phyloP scores from a whole-genome alignment of 2,888 invertebrate species.

The Drosophila pseudotakahashii region DNA sequence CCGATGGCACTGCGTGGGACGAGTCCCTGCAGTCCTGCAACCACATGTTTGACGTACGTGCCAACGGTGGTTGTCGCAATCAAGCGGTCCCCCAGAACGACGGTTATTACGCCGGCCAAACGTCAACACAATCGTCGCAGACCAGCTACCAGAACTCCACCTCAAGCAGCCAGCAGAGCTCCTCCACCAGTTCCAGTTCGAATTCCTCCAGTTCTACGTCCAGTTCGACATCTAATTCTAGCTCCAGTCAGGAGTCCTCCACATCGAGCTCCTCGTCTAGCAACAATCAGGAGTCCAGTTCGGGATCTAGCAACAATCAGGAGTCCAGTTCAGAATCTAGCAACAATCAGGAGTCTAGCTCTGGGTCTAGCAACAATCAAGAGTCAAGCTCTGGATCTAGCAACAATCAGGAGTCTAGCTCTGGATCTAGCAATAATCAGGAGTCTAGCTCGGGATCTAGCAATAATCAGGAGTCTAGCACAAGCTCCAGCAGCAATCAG shows the following conservation, averaged over 20 bases:
- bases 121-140: constrained; percentile 74
- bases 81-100: constrained; percentile 59
- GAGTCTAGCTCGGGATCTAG: constrained; percentile 35
- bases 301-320: constrained; percentile 40
- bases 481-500: constrained; percentile 51
- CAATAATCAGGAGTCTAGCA: constrained; percentile 50
- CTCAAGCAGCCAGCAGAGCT: constrained; percentile 72
- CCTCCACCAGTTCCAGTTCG: constrained; percentile 56
- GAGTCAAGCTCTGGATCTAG: constrained; percentile 51
- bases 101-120: constrained; percentile 58
- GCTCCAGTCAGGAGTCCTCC: constrained; percentile 52
- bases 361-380: constrained; percentile 44
- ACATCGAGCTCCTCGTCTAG: constrained; percentile 39
- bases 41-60: constrained; percentile 87
- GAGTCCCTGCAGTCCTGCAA: constrained; percentile 89
- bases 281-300: constrained; percentile 51
- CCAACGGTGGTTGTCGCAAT: constrained; percentile 85
- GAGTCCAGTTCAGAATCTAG: constrained; percentile 30
- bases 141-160: constrained; percentile 70
- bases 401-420: constrained; percentile 11
- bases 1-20: constrained; percentile 92
- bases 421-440: constrained; percentile 47
- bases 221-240: constrained; percentile 44
- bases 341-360: constrained; percentile 45
- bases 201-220: constrained; percentile 42